Evolutionary conservation across 2,113 vertebrate species (phyloP), one percentile per base, ranked within the genome.

Genomic region (Tragulus kanchil): DNA sequence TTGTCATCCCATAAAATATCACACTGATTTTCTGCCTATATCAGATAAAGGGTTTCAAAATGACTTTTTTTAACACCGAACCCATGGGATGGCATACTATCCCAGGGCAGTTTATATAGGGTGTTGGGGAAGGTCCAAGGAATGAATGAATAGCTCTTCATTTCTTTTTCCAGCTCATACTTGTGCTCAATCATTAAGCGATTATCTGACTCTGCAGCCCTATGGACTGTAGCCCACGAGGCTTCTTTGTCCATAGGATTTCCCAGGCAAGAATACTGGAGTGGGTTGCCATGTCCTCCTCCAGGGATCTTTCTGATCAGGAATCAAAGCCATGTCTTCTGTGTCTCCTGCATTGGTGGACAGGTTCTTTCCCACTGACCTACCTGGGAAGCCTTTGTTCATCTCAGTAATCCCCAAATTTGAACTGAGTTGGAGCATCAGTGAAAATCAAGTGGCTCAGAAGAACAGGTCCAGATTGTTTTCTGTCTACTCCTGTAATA

Each of bases 1-100:
- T 17, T 11, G 21, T 8, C 67, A 7, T 67, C 21, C 79, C n/a
- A 58, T 67, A 56, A 23, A 6, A 14, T 31, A 71, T 21, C 75
- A 36, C 3, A 1, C 36, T 54, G 0, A 2, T 48, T 67, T 83
- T 12, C 45, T 23, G 15, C 28, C 31, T 19, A 4, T 2, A 5
- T 54, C 83, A 84, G 67, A 23, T 8, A 19, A 48, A 54, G 52
- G 45, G 64, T 61, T 82, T 58, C 67, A 65, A 65, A 85, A 21
- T 23, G 77, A 64, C 13, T 36, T n/a, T 19, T 54, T 48, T 69
- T 58, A 11, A 17, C n/a, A 6, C 23, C 1, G 23, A 52, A 82
- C 12, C n/a, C 69, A 5, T 3, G 4, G 12, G n/a, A 0, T 1
- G 0, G 8, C 8, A 21, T 13, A 1, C 42, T 31, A 23, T 62